Base-by-base conservation (phyloP, 2,797 vertebrate genomes). In the Anguilla anguilla region DNA sequence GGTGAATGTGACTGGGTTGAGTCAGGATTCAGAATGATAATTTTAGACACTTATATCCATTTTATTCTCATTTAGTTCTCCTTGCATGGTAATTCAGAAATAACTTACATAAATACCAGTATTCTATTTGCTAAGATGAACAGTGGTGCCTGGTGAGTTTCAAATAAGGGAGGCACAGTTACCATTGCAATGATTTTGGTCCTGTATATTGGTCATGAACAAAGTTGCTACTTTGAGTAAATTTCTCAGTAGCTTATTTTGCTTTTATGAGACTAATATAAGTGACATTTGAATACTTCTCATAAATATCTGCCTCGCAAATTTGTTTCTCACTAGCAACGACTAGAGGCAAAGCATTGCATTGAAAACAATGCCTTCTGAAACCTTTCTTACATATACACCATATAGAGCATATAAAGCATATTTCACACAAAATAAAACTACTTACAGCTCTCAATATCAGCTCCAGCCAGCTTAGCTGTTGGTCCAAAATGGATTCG, bases 401-500 rank as follows among this genome's bases (percentile, higher is more conserved):
- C 19, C 61, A 22, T 22, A 19, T 25, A 64, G 6, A 43, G 43
- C 43, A 43, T 67, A 9, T 11, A 9, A 17, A 39, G 35, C 35
- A 77, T 51, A 7, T n/a, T 82, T 25, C 46, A 51, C 43, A 82
- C 22, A 19, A 82, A 51, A n/a, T 10, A 13, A 53, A 83, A 85
- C 85, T 89, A 91, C 95, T 96, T 92, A 95, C 93, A 97, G 88
- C 91, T 95, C 92, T 96, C 93, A 9, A 95, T 92, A 90, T 96
- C 94, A 6, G 95, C 95, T 87, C 95, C 93, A 89, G 95, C 93
- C 91, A 96, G 94, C 89, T 95, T 95, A 89, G 94, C 94, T 85
- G 91, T 95, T 9, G 94, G 94, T 51, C 95, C 94, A 53, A 95
- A 96, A 92, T 96, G 96, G 92, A 97, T 96, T 91, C 92, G 92